phyloP scores from a whole-genome alignment of 1,140 invertebrate species.

The Tetraneura akinire region DNA sequence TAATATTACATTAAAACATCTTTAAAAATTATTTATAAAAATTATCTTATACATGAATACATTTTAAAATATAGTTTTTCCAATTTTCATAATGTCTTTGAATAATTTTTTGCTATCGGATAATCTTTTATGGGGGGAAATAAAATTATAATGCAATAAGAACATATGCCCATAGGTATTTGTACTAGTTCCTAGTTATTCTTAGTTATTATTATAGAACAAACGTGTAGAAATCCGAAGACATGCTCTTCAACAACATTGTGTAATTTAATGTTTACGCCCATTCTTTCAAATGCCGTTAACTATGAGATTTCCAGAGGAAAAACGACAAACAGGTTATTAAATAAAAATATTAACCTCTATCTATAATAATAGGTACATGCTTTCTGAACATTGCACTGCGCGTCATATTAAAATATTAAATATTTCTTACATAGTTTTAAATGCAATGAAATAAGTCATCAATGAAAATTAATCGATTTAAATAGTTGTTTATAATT shows the following conservation, averaged over 20 bases:
- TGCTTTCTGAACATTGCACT: conserved; percentile 34
- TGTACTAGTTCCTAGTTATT: background rate
- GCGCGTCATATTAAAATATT: conserved; percentile 7
- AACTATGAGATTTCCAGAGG: conserved; percentile 34
- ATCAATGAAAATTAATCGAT: conserved; percentile 22
- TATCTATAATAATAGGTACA: too few species aligned
- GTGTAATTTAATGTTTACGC: conserved; percentile 38
- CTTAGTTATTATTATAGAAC: background rate
- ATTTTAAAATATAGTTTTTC: too few species aligned
- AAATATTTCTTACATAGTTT: conserved; percentile 5
- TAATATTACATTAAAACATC: too few species aligned
- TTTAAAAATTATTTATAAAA: too few species aligned
- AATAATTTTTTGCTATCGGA: too few species aligned
- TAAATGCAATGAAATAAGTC: conserved; percentile 5
- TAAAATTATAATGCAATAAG: too few species aligned
- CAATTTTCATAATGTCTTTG: too few species aligned
- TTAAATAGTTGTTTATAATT: conserved; percentile 22
- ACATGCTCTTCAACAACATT: conserved; percentile 25
- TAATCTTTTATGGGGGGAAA: too few species aligned
- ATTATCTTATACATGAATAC: too few species aligned
- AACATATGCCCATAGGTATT: background rate
- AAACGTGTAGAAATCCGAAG: conserved; percentile 18
- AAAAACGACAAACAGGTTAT: conserved; percentile 33
- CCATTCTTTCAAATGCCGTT: conserved; percentile 44
- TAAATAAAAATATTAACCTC: conserved; percentile 36